phyloP scores from a whole-genome alignment of 2,888 invertebrate genomes.

The Aphidius colemani region DNA sequence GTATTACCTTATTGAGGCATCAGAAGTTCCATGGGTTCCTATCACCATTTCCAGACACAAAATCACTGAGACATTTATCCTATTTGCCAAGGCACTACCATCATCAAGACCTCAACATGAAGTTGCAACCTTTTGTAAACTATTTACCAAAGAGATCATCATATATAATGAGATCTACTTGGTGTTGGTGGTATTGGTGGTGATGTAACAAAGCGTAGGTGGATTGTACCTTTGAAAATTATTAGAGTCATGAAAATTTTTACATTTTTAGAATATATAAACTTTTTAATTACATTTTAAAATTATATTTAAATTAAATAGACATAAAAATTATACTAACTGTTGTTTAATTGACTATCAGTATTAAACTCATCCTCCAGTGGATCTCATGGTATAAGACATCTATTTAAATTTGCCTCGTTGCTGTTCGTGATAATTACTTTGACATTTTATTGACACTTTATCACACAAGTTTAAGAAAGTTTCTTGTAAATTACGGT shows the following conservation, averaged over 20 bases:
- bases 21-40: constrained; percentile 39
- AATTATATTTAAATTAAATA: constrained; percentile 45
- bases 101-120: constrained; percentile 33
- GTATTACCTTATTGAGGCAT: constrained; percentile 28
- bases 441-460: constrained; percentile 38
- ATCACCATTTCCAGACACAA: constrained; percentile 25
- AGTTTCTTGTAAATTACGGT: constrained; percentile 30
- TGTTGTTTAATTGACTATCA: constrained; percentile 49
- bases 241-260: constrained; percentile 53
- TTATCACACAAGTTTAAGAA: constrained; percentile 38
- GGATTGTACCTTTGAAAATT: constrained; percentile 33
- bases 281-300: constrained; percentile 38
- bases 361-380: constrained; percentile 44
- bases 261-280: too few relatives aligned
- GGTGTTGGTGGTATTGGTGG: too few relatives aligned
- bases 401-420: constrained; percentile 39
- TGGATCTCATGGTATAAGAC: constrained; percentile 43
- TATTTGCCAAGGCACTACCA: constrained; percentile 43
- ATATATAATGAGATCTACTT: constrained; percentile 11
- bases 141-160: constrained; percentile 32
- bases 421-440: constrained; percentile 32
- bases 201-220: too few relatives aligned
- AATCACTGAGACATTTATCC: constrained; percentile 28
- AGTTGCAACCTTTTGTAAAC: constrained; percentile 32
- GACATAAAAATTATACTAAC: constrained; percentile 2